Base-by-base conservation (phyloP, 2,797 vertebrate species). In the Sebastes trivittatus region DNA sequence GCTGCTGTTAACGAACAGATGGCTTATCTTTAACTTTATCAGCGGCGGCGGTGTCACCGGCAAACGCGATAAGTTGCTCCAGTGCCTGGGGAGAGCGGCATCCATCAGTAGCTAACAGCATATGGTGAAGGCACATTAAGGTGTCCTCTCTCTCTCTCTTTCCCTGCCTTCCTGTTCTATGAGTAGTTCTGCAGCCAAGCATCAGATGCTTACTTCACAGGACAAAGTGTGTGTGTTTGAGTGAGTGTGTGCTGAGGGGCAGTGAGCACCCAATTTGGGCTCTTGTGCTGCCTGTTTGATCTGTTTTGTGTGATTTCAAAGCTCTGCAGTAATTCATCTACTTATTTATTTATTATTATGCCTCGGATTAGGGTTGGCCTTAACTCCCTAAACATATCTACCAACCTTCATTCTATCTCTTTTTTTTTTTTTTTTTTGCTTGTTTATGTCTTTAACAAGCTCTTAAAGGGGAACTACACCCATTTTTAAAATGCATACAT, bases 21-120 rank as follows among this genome's bases (percentile, higher is more conserved):
- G 93, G 94, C 87, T 81, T 89, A 74, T 94, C 83, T 93, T 93
- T 92, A 89, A 92, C 92, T 92, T 90, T 87, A 91, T 94, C 84
- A 86, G 73, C 72, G 32, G 84, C 71, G 54, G 79, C 63, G 22
- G 80, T 81, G 77, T 92, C 70, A 86, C 78, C 62, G 63, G 84
- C 67, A 92, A 91, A 90, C 74, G 66, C 76, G 76, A 78, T 88
- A 86, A 85, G 83, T 90, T 88, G 87, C 69, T 85, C 68, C 69
- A 59, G 80, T 58, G 82, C 83, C 90, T 88, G 82, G 86, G 77
- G 88, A 88, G 86, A 82, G 88, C 70, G 29, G 82, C 85, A 90
- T 91, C 87, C 86, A 90, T 92, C 94, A 93, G 89, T 64, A 75
- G 80, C 81, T 88, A 91, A 89, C 83, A 61, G 89, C 95, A 93